Evolutionary conservation across 1,140 invertebrate genomes (phyloP).

Genomic region (Lerema accius): DNA sequence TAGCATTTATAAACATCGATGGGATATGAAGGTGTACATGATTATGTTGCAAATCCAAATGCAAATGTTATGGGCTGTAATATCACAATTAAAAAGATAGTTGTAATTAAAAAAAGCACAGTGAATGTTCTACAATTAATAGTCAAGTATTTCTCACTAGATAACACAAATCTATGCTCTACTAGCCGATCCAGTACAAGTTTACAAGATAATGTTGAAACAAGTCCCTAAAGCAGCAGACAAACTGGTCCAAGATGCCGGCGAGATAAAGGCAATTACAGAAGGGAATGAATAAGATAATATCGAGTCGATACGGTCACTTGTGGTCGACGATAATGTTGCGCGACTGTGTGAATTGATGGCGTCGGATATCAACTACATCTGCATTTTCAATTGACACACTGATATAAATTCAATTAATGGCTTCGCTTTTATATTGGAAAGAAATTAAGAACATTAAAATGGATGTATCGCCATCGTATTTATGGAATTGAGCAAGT

Average conservation of each 20-base stretch:
- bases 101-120: background rate
- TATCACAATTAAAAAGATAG: no score
- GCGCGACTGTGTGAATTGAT: conserved; percentile 21
- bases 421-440: background rate
- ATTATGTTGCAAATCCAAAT: no score
- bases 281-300: conserved; percentile 31
- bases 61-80: no score
- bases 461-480: background rate
- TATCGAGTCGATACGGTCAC: conserved; percentile 26
- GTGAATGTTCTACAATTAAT: background rate
- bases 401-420: conserved; percentile 11
- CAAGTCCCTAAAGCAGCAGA: conserved; percentile 14
- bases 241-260: conserved; percentile 25
- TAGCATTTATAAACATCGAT: no score
- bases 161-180: no score
- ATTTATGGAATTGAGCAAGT: no score
- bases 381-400: conserved; percentile 21
- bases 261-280: conserved; percentile 32
- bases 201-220: conserved; percentile 10
- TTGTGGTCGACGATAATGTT: conserved; percentile 18
- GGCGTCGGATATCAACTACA: conserved; percentile 8
- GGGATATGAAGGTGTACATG: no score
- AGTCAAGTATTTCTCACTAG: background rate
- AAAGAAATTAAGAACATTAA: no score
- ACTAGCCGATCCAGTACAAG: background rate